phyloP scores from a whole-genome alignment of 2,888 invertebrate genomes.

The Pristionchus entomophagus region DNA sequence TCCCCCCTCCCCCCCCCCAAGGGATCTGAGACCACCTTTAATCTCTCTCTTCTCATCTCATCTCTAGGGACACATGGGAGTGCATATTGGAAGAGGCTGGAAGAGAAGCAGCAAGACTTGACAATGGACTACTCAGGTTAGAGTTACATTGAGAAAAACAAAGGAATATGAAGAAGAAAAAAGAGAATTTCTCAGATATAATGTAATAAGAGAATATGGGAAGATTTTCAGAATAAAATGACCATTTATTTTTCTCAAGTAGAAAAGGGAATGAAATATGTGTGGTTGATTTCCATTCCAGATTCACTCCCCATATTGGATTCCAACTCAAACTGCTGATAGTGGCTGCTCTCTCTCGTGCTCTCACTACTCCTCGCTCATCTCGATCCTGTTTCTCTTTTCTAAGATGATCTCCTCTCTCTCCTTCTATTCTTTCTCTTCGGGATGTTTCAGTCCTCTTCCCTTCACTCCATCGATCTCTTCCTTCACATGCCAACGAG shows the following conservation, averaged over 20 bases:
- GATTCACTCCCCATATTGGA: constrained; percentile 46
- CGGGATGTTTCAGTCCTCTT: too few species aligned
- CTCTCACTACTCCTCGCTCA: constrained; percentile 47
- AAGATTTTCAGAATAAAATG: too few species aligned
- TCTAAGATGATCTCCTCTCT: neutral
- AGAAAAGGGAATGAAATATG: too few species aligned
- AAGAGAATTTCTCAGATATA: too few species aligned
- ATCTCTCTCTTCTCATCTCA: neutral
- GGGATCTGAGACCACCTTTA: constrained; percentile 22
- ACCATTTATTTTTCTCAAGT: too few species aligned
- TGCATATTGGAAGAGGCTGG: constrained; percentile 45
- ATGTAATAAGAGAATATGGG: too few species aligned
- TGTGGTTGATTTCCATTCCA: neutral
- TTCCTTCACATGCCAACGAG: constrained; percentile 16
- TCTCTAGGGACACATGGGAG: constrained; percentile 40
- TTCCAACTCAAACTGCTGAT: constrained; percentile 53
- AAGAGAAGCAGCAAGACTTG: constrained; percentile 39
- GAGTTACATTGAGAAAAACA: too few species aligned
- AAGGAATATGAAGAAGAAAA: neutral
- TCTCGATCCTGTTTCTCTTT: constrained; percentile 50
- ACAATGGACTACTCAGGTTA: constrained; percentile 39
- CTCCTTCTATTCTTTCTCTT: neutral
- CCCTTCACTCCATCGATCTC: neutral
- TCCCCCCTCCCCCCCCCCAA: neutral
- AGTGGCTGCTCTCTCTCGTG: constrained; percentile 52